These are phyloP conservation scores for Pachymerium ferrugineum DNA, from an alignment of 2,888 invertebrate species.

Conservation along the genomic window DNA sequence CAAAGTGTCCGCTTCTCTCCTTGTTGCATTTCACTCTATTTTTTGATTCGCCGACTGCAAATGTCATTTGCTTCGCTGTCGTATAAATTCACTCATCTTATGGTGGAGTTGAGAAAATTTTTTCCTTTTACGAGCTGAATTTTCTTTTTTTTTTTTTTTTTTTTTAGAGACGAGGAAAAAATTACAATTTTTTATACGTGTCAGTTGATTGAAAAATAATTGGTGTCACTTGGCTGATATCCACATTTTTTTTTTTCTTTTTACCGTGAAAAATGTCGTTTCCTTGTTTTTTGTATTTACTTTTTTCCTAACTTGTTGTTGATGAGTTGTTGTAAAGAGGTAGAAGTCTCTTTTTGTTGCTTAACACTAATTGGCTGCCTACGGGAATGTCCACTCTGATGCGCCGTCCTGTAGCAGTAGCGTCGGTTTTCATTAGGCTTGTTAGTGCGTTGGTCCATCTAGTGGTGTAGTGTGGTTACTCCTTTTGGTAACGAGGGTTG, in stretches of 20 bases:
- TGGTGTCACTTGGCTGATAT: conserved; percentile 23
- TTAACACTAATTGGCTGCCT: conserved; percentile 25
- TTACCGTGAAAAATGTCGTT: too few species aligned
- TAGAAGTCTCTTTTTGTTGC: not conserved
- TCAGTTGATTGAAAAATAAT: conserved; percentile 5
- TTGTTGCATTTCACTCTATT: conserved; percentile 19
- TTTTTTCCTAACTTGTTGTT: not conserved
- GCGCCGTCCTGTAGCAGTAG: not conserved
- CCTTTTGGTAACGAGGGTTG: conserved; percentile 22
- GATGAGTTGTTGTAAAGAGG: not conserved
- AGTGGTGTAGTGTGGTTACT: conserved; percentile 4
- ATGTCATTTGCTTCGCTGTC: conserved; percentile 18
- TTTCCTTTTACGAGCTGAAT: not conserved
- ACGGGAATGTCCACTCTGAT: conserved; percentile 22
- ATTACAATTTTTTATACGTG: too few species aligned
- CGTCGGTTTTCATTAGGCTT: conserved; percentile 25
- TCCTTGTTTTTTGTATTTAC: not conserved
- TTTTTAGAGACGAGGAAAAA: too few species aligned
- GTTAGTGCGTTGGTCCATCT: conserved; percentile 7
- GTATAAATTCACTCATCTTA: conserved; percentile 6
- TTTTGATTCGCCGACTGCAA: conserved; percentile 19
- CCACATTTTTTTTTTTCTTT: too few species aligned
- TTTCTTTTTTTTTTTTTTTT: not conserved
- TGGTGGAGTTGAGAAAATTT: not conserved
- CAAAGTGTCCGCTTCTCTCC: conserved; percentile 24